A percentile compares a stretch with the other conserved stretches of the same genome.
Conservation (phyloP, 1,140 invertebrate species). For the Dendroctonus ponderosae region DNA sequence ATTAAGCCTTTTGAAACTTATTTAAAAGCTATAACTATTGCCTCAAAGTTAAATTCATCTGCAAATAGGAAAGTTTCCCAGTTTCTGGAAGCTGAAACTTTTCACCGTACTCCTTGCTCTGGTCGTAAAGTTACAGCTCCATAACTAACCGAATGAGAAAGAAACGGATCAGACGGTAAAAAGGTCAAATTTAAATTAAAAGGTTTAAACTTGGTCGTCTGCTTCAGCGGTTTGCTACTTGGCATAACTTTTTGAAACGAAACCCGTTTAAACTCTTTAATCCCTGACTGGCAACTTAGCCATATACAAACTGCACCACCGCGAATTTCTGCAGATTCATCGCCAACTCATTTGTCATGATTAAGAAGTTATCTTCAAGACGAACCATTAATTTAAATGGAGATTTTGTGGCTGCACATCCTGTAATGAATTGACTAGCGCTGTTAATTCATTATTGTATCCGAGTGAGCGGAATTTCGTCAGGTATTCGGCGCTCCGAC, state of each 20-base stretch:
- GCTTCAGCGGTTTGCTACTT: conserved; percentile 12
- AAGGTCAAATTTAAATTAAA: conserved; percentile 29
- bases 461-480: conserved; percentile 16
- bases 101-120: conserved; percentile 2
- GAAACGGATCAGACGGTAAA: conserved; percentile 18
- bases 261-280: conserved; percentile 27
- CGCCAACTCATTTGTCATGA: conserved; percentile 38
- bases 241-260: conserved; percentile 20
- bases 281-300: conserved; percentile 26
- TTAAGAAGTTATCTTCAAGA: conserved; percentile 41
- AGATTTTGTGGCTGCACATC: conserved; percentile 39
- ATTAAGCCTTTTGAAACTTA: no score
- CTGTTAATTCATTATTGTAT: conserved; percentile 33
- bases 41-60: no score
- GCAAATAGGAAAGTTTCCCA: no score
- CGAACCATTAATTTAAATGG: conserved; percentile 42
- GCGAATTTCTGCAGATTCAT: conserved; percentile 39
- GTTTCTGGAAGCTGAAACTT: not conserved
- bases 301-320: conserved; percentile 31
- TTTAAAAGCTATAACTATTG: no score
- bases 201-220: conserved; percentile 14
- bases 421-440: conserved; percentile 38
- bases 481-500: not conserved
- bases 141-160: conserved; percentile 17
- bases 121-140: conserved; percentile 7